Conservation (phyloP, 2,113 vertebrate species). For the Orientallactaga bullata region DNA sequence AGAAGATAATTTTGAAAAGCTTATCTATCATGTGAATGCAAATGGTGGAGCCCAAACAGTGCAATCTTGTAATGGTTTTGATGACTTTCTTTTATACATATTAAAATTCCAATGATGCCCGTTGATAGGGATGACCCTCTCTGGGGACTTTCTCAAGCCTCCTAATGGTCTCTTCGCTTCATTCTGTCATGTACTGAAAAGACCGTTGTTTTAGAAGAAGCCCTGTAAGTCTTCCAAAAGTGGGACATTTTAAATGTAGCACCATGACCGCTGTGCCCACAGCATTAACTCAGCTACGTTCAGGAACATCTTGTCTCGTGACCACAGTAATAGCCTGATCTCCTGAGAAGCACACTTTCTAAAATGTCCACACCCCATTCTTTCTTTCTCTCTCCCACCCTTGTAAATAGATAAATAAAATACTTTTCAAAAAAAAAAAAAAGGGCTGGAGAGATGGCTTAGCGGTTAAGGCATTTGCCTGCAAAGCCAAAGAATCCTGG, state of each 20-base stretch:
- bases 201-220: not conserved
- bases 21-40: not conserved
- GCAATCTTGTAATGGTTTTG: not conserved
- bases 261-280: not conserved
- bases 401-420: no score
- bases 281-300: not conserved
- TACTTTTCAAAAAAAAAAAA: no score
- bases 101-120: not conserved
- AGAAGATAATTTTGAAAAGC: not conserved
- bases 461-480: no score
- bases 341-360: conserved; percentile 16
- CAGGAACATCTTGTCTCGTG: not conserved
- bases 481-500: no score
- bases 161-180: not conserved
- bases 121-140: not conserved
- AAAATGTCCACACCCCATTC: not conserved
- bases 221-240: not conserved
- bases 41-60: not conserved
- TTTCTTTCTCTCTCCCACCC: no score
- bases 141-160: not conserved
- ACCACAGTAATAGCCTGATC: not conserved
- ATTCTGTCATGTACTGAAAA: conserved; percentile 29
- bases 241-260: not conserved
- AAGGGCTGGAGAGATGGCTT: no score
- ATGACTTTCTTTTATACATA: not conserved